Evolutionary conservation across 1,140 invertebrate genomes (phyloP).

Genomic region (Acromyrmex charruanus): DNA sequence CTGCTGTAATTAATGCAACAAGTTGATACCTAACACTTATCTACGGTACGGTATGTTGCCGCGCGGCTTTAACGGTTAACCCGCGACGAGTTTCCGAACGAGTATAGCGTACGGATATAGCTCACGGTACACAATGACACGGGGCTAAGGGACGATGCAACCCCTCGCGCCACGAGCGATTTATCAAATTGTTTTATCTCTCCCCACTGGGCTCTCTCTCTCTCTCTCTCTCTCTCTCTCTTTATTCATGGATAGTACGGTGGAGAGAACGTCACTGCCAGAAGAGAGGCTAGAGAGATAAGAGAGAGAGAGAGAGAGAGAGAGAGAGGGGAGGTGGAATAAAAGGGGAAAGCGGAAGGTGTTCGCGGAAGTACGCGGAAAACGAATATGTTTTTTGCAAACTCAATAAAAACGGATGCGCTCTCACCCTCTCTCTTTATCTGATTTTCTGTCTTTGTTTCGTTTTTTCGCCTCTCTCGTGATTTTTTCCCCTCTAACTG

Average conservation of each 20-base stretch:
- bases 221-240: constrained; percentile 3
- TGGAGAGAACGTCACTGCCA: constrained; percentile 33
- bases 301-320: too few relatives aligned
- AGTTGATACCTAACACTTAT: constrained; percentile 86
- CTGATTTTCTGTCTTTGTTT: constrained; percentile 39
- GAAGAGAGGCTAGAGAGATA: constrained; percentile 12
- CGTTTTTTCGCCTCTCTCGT: constrained; percentile 45
- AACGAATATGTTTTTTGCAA: constrained; percentile 73
- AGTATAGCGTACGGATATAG: constrained; percentile 59
- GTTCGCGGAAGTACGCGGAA: constrained; percentile 50
- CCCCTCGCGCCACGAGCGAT: constrained; percentile 61
- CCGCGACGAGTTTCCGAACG: constrained; percentile 69
- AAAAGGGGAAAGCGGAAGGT: constrained; percentile 40
- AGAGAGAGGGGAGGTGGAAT: neutral
- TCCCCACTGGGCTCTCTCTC: constrained; percentile 2
- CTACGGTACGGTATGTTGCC: constrained; percentile 74
- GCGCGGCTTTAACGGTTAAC: constrained; percentile 78
- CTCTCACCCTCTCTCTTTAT: constrained; percentile 31
- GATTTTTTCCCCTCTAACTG: constrained; percentile 67
- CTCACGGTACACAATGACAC: constrained; percentile 56
- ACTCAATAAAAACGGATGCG: constrained; percentile 71
- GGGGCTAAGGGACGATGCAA: constrained; percentile 47
- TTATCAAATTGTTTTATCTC: constrained; percentile 68
- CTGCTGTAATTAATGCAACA: constrained; percentile 86
- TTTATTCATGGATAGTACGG: constrained; percentile 5